A percentile compares a stretch with the other conserved stretches of the same genome.
Conservation (phyloP, 1,140 invertebrate species). For the Wasmannia auropunctata region DNA sequence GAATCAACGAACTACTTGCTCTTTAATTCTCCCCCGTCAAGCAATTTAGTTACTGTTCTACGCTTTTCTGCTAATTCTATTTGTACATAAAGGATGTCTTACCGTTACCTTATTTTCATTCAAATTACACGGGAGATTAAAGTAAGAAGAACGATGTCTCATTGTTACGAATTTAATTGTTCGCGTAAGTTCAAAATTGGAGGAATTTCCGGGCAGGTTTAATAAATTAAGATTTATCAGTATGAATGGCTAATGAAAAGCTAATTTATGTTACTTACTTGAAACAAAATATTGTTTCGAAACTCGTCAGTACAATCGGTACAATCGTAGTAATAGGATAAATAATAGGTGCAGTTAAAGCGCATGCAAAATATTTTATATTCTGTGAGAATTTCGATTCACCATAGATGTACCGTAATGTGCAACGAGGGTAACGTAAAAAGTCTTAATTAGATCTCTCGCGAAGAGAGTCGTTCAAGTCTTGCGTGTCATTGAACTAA, state of each 20-base stretch:
- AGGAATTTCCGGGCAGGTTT: neutral
- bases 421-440: too few species aligned
- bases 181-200: neutral
- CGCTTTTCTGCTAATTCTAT: slow-evolving; percentile 32
- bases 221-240: neutral
- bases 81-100: slow-evolving; percentile 19
- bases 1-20: slow-evolving; percentile 42
- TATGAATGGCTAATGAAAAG: neutral
- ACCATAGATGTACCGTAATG: neutral
- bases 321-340: too few species aligned
- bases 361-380: neutral
- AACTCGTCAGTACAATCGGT: neutral
- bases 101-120: slow-evolving; percentile 24
- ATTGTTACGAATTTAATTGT: slow-evolving; percentile 29
- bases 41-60: slow-evolving; percentile 40
- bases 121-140: neutral
- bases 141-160: slow-evolving; percentile 15
- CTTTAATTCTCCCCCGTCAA: slow-evolving; percentile 38
- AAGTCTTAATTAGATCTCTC: neutral
- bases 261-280: neutral
- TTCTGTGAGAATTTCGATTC: neutral
- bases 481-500: neutral
- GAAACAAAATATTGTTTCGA: neutral
- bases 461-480: neutral
- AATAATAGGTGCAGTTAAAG: neutral